These are phyloP conservation scores for Egretta garzetta DNA, from an alignment of 2,113 vertebrate genomes.

Conservation along the genomic window DNA sequence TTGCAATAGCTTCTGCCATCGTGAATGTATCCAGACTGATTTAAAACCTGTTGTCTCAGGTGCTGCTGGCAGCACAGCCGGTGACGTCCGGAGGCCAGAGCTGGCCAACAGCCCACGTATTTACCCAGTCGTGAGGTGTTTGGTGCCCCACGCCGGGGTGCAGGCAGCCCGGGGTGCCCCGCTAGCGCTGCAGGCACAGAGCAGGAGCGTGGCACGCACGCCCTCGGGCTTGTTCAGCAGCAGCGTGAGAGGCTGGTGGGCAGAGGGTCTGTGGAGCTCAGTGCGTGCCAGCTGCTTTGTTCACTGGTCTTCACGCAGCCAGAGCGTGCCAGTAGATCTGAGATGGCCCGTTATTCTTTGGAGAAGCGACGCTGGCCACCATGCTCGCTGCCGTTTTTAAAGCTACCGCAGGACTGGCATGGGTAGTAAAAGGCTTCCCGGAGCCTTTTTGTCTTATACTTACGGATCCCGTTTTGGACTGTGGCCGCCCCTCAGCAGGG, in stretches of 20 bases:
- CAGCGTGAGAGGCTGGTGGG: not conserved
- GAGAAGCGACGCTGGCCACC: not conserved
- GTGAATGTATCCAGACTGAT: not conserved
- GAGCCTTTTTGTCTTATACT: not conserved
- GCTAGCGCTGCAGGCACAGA: accelerated
- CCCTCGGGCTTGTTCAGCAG: not conserved
- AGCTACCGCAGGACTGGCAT: not conserved
- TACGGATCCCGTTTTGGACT: not conserved
- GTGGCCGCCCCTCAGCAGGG: not conserved
- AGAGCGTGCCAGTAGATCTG: not conserved
- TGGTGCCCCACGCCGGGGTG: not conserved
- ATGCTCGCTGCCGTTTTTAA: accelerated
- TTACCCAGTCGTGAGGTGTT: too few relatives aligned
- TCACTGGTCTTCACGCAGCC: not conserved
- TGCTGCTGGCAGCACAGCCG: not conserved
- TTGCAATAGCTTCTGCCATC: not conserved
- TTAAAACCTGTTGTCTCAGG: not conserved
- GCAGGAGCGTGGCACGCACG: accelerated
- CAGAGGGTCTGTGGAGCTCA: not conserved
- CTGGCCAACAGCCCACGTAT: accelerated
- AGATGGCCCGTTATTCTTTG: accelerated
- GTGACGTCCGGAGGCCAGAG: accelerated
- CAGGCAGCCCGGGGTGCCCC: not conserved
- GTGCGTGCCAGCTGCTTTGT: not conserved
- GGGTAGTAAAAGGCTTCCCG: not conserved